Conservation (phyloP, 1,140 invertebrate genomes). For the Bombus balteatus region DNA sequence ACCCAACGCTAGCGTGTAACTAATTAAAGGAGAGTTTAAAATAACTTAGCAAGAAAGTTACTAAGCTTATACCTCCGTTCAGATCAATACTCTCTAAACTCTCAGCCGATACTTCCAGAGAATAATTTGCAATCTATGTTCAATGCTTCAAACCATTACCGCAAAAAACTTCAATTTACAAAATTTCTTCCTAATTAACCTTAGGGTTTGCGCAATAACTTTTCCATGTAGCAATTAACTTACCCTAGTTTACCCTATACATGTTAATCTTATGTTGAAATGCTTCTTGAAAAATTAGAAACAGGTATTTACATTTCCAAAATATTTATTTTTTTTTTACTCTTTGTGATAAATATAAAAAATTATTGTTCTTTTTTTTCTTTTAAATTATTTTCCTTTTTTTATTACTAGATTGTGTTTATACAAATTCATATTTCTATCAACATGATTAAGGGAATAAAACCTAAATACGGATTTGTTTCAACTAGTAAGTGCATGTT, state of each 20-base stretch:
- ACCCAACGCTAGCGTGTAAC: neutral
- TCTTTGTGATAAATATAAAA: no score
- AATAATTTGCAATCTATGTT: neutral
- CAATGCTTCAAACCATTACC: neutral
- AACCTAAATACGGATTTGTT: no score
- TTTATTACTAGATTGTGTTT: no score
- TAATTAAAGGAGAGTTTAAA: constrained; percentile 13
- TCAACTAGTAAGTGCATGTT: no score
- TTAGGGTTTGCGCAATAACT: neutral
- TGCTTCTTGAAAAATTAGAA: no score
- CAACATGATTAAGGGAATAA: no score
- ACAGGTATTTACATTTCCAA: no score
- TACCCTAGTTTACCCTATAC: neutral
- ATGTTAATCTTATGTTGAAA: no score
- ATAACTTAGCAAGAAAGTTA: neutral
- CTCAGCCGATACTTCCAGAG: neutral
- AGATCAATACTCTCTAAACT: neutral
- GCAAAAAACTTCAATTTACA: neutral
- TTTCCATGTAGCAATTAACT: neutral
- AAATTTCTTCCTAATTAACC: neutral
- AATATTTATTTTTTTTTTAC: no score
- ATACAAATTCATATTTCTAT: no score
- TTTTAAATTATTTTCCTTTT: no score
- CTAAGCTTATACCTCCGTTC: neutral
- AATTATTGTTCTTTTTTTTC: no score